Base-by-base conservation (phyloP, 2,888 invertebrate genomes). In the Andrena camellia region DNA sequence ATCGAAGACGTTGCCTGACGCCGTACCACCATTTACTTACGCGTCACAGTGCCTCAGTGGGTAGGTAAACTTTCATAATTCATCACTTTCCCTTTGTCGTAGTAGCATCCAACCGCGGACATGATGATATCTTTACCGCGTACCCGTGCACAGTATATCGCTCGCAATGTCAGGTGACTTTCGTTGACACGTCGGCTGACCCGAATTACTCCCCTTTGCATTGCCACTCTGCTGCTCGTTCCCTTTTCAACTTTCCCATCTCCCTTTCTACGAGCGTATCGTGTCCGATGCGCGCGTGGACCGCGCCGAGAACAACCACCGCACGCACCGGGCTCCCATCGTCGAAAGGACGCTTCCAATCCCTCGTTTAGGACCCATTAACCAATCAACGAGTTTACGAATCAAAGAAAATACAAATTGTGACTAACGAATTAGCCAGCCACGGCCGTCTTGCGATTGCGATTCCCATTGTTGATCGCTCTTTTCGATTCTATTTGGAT, bases 141-240 rank as follows among this genome's bases (percentile, higher is more conserved):
- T 17, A 33, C 13, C 29, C 20, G 7, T 20, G 31, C 29, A 33
- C 31, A 2, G 2, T 33, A 17, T 5, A 33, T 17, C 33, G 54
- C n/a, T 6, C 31, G 26, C 69, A 33, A 13, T 42, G 31, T 48
- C 35, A n/a, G 17, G 5, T 33, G 23, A 29, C 35, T 62, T 73
- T 62, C 71, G 67, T 64, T 54, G 2, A 54, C 6, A 54, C 70
- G 57, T 48, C 59, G 52, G 76, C 76, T 84, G 84, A 84, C 84
- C 84, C 84, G 71, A 73, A 83, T 84, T 76, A 26, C 77, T 68
- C 70, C 72, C 60, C 62, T 60, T 75, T 66, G 54, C 54, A 6
- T 48, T 7, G 64, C n/a, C 29, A n/a, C 13, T 13, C 17, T 33
- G 29, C 8, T 57, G 29, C 57, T 33, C 57, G 48, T 23, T 17